Evolutionary conservation across 2,797 vertebrate genomes (phyloP), one percentile per base, ranked within the genome.

Genomic region (Sciaenops ocellatus): DNA sequence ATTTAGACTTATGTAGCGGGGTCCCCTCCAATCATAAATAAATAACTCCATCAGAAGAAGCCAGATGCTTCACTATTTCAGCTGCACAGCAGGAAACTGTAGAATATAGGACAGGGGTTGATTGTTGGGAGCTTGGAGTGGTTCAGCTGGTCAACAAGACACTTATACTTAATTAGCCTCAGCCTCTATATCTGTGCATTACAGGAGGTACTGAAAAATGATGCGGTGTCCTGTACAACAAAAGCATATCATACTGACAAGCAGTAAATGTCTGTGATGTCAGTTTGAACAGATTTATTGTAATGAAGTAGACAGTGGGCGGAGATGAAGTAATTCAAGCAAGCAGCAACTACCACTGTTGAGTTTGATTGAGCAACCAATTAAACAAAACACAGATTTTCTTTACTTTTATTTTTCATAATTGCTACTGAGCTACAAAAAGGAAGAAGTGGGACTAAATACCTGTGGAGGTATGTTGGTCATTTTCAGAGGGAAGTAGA

Each of bases 11-110:
- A 66, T 28, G 50, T 38, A 66, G 64, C 22, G 30, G 42, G 30
- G 63, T 12, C 22, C 38, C 26, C 11, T 0, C 2, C 18, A 15
- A 59, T 77, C 68, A 87, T 82, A 48, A 87, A 90, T 90, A 81
- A 87, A 84, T 82, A 52, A 79, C 44, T 67, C 78, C 34, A 72
- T 79, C 34, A 55, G 62, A 28, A 61, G 65, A 76, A 46, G 41
- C 52, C 50, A 63, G 74, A 73, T 3, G 3, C 64, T 78, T 78
- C 30, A 61, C 59, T 60, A 18, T 50, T 79, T 76, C 16, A 72
- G 69, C 30, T 64, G 76, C 83, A 76, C 78, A 73, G 69, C 59
- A 60, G 82, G 68, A 54, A 17, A 18, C 73, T 26, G 62, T 51
- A 22, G 28, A 55, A 56, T 48, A 34, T 16, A 38, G 63, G 51